These are phyloP conservation scores for Apistogramma diplotaenia DNA, from an alignment of 2,113 vertebrate species.

Conservation along the genomic window DNA sequence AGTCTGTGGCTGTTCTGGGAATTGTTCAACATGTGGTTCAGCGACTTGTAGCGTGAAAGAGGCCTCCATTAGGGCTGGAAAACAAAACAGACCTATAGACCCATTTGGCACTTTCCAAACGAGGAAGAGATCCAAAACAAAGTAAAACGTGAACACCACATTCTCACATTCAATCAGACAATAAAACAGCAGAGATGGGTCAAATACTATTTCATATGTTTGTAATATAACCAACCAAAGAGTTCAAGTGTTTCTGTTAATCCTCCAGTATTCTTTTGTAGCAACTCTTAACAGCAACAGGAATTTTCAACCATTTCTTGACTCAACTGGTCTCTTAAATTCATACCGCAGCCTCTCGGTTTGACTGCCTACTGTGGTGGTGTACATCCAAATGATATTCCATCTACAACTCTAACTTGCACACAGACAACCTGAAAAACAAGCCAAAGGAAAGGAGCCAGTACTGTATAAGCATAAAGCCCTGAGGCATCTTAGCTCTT, in stretches of 20 bases:
- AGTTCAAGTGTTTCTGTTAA: neutral
- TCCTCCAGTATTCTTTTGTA: neutral
- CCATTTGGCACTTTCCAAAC: neutral
- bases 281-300: neutral
- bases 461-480: slow-evolving; percentile 5
- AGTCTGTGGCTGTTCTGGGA: neutral
- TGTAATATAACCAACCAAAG: no score
- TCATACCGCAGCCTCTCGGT: neutral
- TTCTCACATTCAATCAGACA: neutral
- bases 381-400: neutral
- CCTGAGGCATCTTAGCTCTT: neutral
- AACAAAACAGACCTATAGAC: neutral
- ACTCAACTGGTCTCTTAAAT: neutral
- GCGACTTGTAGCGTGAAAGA: neutral
- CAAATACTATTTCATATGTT: no score
- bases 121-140: neutral
- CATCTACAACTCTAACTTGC: neutral
- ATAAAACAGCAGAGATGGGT: neutral
- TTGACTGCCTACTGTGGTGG: neutral
- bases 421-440: neutral
- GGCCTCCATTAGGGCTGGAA: neutral
- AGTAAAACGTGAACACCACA: neutral
- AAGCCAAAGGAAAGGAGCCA: slow-evolving; percentile 4
- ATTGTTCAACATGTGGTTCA: neutral
- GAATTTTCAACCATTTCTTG: neutral